phyloP scores from a whole-genome alignment of 2,888 invertebrate genomes.

The Escarpia spicata region DNA sequence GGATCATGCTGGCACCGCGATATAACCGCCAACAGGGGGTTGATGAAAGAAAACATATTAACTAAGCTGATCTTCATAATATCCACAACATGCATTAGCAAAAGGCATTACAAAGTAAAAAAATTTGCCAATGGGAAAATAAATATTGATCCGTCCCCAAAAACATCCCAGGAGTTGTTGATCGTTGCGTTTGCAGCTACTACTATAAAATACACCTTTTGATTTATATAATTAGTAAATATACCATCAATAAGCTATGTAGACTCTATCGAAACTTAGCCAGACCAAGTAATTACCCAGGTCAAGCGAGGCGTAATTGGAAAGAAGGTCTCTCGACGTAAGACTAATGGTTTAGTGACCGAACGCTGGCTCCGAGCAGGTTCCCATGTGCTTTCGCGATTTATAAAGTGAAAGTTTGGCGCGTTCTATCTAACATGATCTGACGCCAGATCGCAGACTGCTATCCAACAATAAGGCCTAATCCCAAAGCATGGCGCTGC shows the following conservation, averaged over 20 bases:
- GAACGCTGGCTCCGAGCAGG: not conserved
- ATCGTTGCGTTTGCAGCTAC: not conserved
- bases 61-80: not conserved
- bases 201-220: not conserved
- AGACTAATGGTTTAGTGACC: constrained; percentile 1
- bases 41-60: not conserved
- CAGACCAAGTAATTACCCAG: not conserved
- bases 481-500: not conserved
- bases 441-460: not conserved
- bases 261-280: not conserved
- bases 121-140: too few relatives aligned
- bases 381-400: not conserved
- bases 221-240: not conserved
- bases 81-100: too few relatives aligned
- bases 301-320: not conserved
- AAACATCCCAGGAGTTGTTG: not conserved
- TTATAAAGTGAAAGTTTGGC: not conserved
- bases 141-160: not conserved
- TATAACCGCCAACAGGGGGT: too few relatives aligned
- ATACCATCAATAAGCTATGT: not conserved
- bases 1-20: too few relatives aligned
- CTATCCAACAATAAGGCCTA: not conserved
- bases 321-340: not conserved
- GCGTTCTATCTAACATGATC: not conserved
- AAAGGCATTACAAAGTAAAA: too few relatives aligned